phyloP scores from a whole-genome alignment of 2,797 vertebrate genomes.

The Sebastes itinus region DNA sequence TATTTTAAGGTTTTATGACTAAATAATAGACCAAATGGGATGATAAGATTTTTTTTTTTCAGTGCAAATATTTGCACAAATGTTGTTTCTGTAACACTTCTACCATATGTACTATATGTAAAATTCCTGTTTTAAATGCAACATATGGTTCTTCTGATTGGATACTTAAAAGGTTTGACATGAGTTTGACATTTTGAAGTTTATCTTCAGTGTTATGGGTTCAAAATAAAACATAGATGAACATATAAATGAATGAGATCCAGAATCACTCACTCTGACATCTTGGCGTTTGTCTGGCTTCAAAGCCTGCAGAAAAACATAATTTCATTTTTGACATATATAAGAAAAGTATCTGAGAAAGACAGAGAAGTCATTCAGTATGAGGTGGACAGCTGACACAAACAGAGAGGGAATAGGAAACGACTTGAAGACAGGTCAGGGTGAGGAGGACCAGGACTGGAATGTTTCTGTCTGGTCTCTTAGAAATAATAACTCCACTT shows the following conservation, averaged over 20 bases:
- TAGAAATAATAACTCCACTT: slow-evolving; percentile 38
- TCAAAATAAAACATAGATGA: background rate
- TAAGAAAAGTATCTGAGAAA: background rate
- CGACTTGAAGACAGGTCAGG: background rate
- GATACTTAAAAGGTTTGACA: background rate
- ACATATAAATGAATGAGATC: background rate
- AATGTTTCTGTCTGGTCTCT: slow-evolving; percentile 1
- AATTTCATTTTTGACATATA: background rate
- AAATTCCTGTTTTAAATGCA: background rate
- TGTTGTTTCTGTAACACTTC: background rate
- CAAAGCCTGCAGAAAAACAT: slow-evolving; percentile 49
- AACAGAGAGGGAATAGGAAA: background rate
- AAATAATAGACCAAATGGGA: no score
- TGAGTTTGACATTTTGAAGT: background rate
- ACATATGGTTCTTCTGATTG: background rate
- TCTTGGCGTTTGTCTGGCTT: slow-evolving; percentile 64
- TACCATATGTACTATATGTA: no score
- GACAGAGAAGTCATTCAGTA: background rate
- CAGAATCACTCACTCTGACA: slow-evolving; percentile 81
- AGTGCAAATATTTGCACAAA: background rate
- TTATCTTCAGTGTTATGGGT: background rate
- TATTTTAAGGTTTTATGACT: no score
- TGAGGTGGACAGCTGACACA: background rate
- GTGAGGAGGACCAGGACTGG: background rate
- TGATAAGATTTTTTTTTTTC: no score